Evolutionary conservation across 2,888 invertebrate species (phyloP), one percentile per base, ranked within the genome.

Genomic region (Ophioninae sp.): DNA sequence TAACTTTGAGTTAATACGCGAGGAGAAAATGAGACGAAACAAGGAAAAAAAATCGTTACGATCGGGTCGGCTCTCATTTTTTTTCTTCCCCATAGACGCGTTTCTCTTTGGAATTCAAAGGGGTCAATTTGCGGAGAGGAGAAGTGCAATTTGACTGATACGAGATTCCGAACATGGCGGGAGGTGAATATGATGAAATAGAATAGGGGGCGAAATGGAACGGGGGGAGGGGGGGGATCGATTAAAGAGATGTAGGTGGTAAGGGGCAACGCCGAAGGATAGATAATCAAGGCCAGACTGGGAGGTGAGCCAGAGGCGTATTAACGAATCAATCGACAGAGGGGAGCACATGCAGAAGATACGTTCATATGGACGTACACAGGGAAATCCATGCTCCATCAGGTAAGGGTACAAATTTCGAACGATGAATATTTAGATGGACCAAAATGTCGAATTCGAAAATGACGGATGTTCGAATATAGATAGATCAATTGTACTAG

Each of bases 251-350:
- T 88, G 88, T 82, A 87, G 88, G 88, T 88, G 88, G 88, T 69
- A 73, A 76, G 79, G 72, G 51, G 72, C 51, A 23, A 44, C 84
- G 77, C 84, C 80, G 88, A 87, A 87, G 87, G 90, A 89, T 88
- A 87, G 90, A 90, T 90, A 91, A 90, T 90, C 90, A 90, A 90
- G 88, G 87, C 87, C 87, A 87, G 87, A 88, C 86, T 85, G 74
- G 86, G 87, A 88, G 88, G 88, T 87, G 86, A 88, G 86, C 88
- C 86, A 86, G 87, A 87, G 87, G 72, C 89, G 90, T 89, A 90
- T 91, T 90, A 90, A 89, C 90, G 89, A 89, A 90, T 90, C 91
- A 91, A 90, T 90, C 90, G 90, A 79, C 85, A 85, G 86, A 86
- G 82, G 81, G 78, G 72, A 82, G 82, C 85, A 85, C 79, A 84